A percentile compares a stretch with the other conserved stretches of the same genome.
phyloP scores from a whole-genome alignment of 37 sponge, comb jelly and placozoan genomes.

The Haliclona indistincta region DNA sequence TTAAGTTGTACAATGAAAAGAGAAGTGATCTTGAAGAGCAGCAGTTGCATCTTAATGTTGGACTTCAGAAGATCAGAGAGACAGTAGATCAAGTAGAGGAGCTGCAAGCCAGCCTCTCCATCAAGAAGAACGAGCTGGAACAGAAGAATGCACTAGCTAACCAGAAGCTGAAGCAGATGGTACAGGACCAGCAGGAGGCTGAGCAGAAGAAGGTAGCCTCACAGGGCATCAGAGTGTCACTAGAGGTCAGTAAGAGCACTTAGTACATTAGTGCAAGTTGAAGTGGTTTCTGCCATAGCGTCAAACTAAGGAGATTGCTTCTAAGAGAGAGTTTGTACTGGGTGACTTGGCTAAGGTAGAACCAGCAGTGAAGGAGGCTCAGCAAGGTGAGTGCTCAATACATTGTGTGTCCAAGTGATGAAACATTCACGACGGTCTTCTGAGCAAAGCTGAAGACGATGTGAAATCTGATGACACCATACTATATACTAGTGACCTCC shows the following conservation, averaged over 20 bases:
- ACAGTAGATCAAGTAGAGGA: slow-evolving; percentile 98
- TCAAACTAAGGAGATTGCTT: slow-evolving; percentile 61
- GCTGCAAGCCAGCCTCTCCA: slow-evolving; percentile 86
- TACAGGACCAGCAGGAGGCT: slow-evolving; percentile 93
- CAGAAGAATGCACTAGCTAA: slow-evolving; percentile 94
- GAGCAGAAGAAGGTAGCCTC: slow-evolving; percentile 86
- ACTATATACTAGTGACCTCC: background rate
- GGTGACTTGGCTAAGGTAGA: slow-evolving; percentile 94
- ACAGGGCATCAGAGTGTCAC: slow-evolving; percentile 81
- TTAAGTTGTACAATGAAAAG: slow-evolving; percentile 91
- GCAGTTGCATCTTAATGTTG: slow-evolving; percentile 97
- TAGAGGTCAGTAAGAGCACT: slow-evolving; percentile 19
- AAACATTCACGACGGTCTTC: slow-evolving; percentile 6
- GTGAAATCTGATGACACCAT: background rate
- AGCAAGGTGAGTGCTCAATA: slow-evolving; percentile 63
- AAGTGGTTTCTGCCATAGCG: background rate
- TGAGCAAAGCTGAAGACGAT: background rate
- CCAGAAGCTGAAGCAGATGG: slow-evolving; percentile 97
- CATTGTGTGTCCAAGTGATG: too few species aligned
- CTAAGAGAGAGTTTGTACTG: slow-evolving; percentile 69
- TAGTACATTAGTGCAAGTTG: background rate
- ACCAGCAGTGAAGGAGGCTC: slow-evolving; percentile 94
- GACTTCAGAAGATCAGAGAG: slow-evolving; percentile 92
- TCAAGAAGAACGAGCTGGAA: slow-evolving; percentile 94
- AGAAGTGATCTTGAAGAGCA: slow-evolving; percentile 94